These are phyloP conservation scores for Acinonyx jubatus DNA, from an alignment of 2,113 vertebrate species.

Conservation along the genomic window DNA sequence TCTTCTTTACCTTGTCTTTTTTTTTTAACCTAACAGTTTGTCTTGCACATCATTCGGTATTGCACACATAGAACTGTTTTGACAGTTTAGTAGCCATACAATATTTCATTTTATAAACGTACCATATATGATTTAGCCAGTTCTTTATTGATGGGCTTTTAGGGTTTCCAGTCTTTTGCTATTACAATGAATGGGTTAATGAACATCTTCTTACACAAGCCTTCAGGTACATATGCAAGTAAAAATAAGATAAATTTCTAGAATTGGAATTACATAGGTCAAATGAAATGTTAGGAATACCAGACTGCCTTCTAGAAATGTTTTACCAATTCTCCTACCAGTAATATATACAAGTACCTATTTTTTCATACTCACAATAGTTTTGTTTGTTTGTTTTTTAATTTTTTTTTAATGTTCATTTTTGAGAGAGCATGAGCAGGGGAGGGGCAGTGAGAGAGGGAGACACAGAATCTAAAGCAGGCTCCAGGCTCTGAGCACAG, in stretches of 20 bases:
- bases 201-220: neutral
- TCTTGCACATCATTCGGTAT: neutral
- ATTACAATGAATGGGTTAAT: neutral
- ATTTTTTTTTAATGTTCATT: too few relatives aligned
- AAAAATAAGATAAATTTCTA: slow-evolving; percentile 39
- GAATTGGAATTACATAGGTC: neutral
- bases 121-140: neutral
- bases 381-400: neutral
- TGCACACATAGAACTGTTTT: neutral
- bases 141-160: neutral
- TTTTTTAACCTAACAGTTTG: neutral
- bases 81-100: neutral
- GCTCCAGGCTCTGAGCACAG: too few relatives aligned
- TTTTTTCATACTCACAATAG: neutral
- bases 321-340: neutral
- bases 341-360: neutral
- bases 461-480: too few relatives aligned
- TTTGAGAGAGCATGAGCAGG: too few relatives aligned
- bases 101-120: slow-evolving; percentile 17
- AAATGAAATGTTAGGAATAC: neutral
- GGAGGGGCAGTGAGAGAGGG: too few relatives aligned
- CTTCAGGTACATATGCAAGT: neutral
- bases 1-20: neutral
- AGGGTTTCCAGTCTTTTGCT: neutral
- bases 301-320: neutral